A percentile compares a stretch with the other conserved stretches of the same genome.
Evolutionary conservation across 2,113 vertebrate genomes (phyloP).

Genomic region (Heterotilapia buettikoferi): DNA sequence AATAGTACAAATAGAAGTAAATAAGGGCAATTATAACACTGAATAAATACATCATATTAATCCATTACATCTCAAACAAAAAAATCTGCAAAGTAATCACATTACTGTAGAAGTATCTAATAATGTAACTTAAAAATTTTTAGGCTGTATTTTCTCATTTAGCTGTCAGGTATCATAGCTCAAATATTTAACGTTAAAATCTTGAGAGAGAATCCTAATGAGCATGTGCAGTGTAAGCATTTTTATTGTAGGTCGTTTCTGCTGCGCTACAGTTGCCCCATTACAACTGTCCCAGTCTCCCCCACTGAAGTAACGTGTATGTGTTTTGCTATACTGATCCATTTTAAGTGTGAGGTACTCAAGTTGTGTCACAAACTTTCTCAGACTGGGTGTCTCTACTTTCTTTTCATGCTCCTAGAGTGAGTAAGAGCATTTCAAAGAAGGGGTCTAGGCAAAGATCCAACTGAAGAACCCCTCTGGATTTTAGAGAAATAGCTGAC

Average conservation of each 20-base stretch:
- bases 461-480: constrained; percentile 49
- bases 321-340: not conserved
- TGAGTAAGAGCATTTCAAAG: constrained; percentile 54
- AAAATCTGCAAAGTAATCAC: not conserved
- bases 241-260: not conserved
- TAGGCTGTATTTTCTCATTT: not conserved
- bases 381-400: not conserved
- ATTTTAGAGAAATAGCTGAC: constrained; percentile 59
- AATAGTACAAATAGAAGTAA: not conserved
- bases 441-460: constrained; percentile 41
- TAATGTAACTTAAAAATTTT: not conserved
- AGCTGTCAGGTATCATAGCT: not conserved
- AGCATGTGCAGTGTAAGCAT: not conserved
- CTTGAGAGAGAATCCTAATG: not conserved
- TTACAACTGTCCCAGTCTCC: not conserved
- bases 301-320: not conserved
- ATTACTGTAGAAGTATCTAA: not conserved
- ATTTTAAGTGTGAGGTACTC: constrained; percentile 13
- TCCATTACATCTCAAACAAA: not conserved
- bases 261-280: not conserved
- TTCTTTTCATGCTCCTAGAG: not conserved
- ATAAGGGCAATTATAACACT: not conserved
- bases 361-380: not conserved
- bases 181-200: not conserved
- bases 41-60: not conserved